phyloP scores from a whole-genome alignment of 2,888 invertebrate genomes.

The Mesorhabditis spiculigera region DNA sequence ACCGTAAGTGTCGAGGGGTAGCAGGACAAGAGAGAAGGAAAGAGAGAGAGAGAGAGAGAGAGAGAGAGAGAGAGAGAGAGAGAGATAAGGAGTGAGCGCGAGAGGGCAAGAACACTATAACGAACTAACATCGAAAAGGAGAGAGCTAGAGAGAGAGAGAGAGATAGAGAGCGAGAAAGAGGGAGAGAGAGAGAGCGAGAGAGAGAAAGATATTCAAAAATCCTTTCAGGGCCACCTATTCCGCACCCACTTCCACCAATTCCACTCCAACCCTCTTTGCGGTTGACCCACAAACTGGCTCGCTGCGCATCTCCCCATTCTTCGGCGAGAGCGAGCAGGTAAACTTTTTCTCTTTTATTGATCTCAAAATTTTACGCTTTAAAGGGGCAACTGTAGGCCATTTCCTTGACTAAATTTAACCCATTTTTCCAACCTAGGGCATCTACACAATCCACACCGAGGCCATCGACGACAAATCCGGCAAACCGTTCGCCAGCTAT shows the following conservation, averaged over 20 bases:
- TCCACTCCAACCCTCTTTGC: not conserved
- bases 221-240: not conserved
- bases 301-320: not conserved
- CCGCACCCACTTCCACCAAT: not conserved
- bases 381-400: not conserved
- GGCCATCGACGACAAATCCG: not conserved
- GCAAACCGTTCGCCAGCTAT: not conserved
- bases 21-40: too few species aligned
- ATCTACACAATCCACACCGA: not conserved
- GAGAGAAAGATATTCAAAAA: not conserved
- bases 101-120: too few species aligned
- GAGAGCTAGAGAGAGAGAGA: too few species aligned
- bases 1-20: too few species aligned
- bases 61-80: too few species aligned
- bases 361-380: not conserved
- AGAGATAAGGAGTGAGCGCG: too few species aligned
- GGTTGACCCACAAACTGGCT: not conserved
- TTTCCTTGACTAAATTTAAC: not conserved
- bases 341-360: not conserved
- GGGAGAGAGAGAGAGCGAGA: too few species aligned
- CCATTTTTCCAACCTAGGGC: not conserved
- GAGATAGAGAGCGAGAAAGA: too few species aligned
- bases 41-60: too few species aligned
- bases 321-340: not conserved
- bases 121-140: too few species aligned